Percentiles rank a stretch among this genome's conserved stretches.
Conservation (phyloP, 2,888 invertebrate genomes). For the Artemia sinica region DNA sequence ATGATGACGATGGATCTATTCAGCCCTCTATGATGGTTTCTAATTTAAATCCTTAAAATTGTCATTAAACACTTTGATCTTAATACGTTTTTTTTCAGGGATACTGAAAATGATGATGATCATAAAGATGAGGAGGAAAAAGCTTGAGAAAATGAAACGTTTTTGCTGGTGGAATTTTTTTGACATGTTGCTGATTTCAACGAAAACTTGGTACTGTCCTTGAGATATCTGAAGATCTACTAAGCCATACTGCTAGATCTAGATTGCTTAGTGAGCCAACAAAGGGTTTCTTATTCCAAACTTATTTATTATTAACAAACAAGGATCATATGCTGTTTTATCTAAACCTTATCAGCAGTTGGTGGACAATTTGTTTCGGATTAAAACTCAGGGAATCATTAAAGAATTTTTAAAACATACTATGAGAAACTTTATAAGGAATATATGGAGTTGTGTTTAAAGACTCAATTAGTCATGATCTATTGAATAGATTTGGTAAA, state of each 20-base stretch:
- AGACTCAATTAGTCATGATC: conserved; percentile 31
- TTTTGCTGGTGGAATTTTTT: conserved; percentile 50
- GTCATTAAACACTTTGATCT: too few species aligned
- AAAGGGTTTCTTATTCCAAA: conserved; percentile 61
- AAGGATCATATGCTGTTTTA: conserved; percentile 64
- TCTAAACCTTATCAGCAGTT: conserved; percentile 51
- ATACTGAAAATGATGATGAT: conserved; percentile 30
- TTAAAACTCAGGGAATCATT: conserved; percentile 52
- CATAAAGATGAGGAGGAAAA: conserved; percentile 34
- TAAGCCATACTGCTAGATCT: conserved; percentile 45
- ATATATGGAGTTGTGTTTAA: conserved; percentile 48
- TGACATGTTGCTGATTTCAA: conserved; percentile 37
- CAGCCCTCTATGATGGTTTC: too few species aligned
- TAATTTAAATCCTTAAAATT: too few species aligned
- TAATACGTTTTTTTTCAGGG: too few species aligned
- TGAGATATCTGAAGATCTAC: conserved; percentile 61
- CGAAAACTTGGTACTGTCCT: conserved; percentile 51
- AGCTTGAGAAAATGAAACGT: conserved; percentile 43
- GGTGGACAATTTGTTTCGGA: conserved; percentile 41
- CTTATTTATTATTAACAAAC: conserved; percentile 47
- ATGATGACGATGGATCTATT: too few species aligned
- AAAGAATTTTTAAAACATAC: conserved; percentile 43
- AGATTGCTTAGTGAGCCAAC: conserved; percentile 93
- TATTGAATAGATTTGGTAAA: conserved; percentile 36
- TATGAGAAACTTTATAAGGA: conserved; percentile 42